These are phyloP conservation scores for Ostrea edulis DNA, from an alignment of 1,140 invertebrate genomes.

Conservation along the genomic window DNA sequence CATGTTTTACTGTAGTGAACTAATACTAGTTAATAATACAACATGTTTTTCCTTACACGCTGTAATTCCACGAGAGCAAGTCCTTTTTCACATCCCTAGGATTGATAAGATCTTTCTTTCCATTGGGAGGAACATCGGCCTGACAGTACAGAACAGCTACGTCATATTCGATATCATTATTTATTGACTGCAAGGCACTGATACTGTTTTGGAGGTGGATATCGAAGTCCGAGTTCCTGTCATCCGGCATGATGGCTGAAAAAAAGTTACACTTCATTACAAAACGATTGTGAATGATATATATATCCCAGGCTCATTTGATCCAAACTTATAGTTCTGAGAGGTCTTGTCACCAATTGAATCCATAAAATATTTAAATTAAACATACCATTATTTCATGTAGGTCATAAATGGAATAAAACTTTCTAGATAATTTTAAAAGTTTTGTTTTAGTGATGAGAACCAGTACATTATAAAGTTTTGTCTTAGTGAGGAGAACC, in stretches of 20 bases:
- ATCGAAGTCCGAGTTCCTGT: conserved; percentile 71
- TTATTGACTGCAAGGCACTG: conserved; percentile 63
- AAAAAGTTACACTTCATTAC: background rate
- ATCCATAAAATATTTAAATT: too few species aligned
- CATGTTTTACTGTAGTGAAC: too few species aligned
- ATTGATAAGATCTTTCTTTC: conserved; percentile 55
- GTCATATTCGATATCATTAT: conserved; percentile 65
- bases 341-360: too few species aligned
- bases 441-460: too few species aligned
- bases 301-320: too few species aligned
- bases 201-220: conserved; percentile 72
- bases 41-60: conserved; percentile 59
- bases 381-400: too few species aligned
- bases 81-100: conserved; percentile 66
- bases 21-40: too few species aligned
- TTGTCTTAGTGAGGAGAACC: too few species aligned
- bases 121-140: conserved; percentile 58
- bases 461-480: too few species aligned
- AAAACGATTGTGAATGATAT: too few species aligned
- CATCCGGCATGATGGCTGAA: conserved; percentile 74
- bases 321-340: too few species aligned
- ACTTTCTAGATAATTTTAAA: too few species aligned
- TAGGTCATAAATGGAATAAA: background rate
- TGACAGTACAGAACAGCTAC: conserved; percentile 72
- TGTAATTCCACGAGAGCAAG: conserved; percentile 63